Conservation (phyloP, 2,113 vertebrate species). For the Pleuronectes platessa region DNA sequence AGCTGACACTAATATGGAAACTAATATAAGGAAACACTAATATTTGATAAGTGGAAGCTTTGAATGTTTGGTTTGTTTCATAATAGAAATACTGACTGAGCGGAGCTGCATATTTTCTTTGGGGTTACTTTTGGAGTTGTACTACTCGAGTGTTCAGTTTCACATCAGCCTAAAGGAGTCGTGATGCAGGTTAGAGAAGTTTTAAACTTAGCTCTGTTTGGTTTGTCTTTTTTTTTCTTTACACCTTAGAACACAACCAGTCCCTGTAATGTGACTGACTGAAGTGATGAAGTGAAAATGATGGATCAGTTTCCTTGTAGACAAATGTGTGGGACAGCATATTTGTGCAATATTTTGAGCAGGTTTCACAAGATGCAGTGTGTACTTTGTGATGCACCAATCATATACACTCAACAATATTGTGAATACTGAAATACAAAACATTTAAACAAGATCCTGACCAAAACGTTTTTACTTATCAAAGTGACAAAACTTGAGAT, state of each 20-base stretch:
- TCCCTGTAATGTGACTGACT: conserved; percentile 96
- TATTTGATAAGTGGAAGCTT: too few species aligned
- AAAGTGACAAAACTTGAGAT: too few species aligned
- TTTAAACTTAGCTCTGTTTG: background rate
- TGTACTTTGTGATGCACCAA: too few species aligned
- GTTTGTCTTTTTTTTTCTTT: conserved; percentile 80
- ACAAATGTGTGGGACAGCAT: too few species aligned
- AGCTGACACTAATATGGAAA: background rate
- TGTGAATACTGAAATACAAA: too few species aligned
- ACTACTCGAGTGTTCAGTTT: background rate
- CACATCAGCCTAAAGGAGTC: background rate
- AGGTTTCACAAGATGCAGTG: too few species aligned
- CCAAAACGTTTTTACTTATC: too few species aligned
- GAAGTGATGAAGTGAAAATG: conserved; percentile 75
- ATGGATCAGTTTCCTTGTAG: background rate
- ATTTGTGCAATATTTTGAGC: too few species aligned
- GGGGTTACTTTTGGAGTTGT: background rate
- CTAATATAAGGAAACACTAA: too few species aligned
- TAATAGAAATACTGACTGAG: background rate
- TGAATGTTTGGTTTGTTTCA: background rate
- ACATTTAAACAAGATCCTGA: too few species aligned
- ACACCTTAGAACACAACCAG: conserved; percentile 92
- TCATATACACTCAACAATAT: background rate
- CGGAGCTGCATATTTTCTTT: background rate
- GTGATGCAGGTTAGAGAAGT: background rate